A percentile compares a stretch with the other conserved stretches of the same genome.
Conservation (phyloP, 2,113 vertebrate genomes). For the Poeciliopsis retropinna region DNA sequence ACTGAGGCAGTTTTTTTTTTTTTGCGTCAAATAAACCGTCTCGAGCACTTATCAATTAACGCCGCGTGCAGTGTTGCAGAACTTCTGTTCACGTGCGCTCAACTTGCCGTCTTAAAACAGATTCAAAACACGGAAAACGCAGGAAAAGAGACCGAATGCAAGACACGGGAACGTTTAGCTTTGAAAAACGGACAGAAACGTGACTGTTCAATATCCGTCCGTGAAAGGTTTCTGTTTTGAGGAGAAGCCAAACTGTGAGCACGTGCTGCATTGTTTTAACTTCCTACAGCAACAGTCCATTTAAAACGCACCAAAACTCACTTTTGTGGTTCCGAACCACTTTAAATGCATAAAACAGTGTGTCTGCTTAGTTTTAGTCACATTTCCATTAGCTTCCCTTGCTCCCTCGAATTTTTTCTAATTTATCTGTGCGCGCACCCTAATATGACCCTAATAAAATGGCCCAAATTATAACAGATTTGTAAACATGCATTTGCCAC, state of each 20-base stretch:
- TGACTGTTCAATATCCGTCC: not conserved
- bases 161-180: not conserved
- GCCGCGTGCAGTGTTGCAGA: constrained; percentile 10
- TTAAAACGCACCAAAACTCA: constrained; percentile 39
- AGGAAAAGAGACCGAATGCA: not conserved
- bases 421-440: constrained; percentile 43
- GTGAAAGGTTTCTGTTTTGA: constrained; percentile 51
- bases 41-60: constrained; percentile 1
- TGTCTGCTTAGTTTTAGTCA: not conserved
- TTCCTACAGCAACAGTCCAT: constrained; percentile 68
- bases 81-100: constrained; percentile 10
- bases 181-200: not conserved
- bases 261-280: constrained; percentile 83
- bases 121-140: constrained; percentile 9
- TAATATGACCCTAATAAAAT: constrained; percentile 12
- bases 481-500: not conserved
- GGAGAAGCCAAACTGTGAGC: constrained; percentile 72
- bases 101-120: constrained; percentile 14
- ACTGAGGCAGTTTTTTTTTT: not conserved
- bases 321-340: fast-evolving
- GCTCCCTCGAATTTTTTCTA: constrained; percentile 43
- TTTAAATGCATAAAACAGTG: not conserved
- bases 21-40: not conserved
- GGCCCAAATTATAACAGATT: constrained; percentile 12
- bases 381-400: not conserved